Conservation (phyloP, 2,113 vertebrate genomes). For the Anthoscopus minutus region DNA sequence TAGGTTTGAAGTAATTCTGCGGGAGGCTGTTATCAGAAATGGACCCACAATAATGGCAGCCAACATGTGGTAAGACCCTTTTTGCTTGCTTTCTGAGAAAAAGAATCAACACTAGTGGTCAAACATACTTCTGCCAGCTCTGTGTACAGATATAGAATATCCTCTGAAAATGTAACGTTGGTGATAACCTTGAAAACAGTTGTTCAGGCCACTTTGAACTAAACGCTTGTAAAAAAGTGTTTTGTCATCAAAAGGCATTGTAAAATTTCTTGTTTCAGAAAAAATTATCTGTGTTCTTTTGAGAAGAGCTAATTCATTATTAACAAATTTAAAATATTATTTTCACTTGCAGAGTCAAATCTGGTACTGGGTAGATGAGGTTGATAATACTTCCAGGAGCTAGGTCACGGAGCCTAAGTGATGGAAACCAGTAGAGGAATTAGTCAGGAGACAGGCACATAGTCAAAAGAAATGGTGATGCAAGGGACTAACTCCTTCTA, state of each 20-base stretch:
- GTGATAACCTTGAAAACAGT: not conserved
- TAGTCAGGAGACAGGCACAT: not conserved
- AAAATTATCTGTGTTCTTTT: not conserved
- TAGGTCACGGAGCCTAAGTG: too few relatives aligned
- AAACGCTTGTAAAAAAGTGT: not conserved
- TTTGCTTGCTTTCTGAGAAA: not conserved
- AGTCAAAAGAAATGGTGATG: not conserved
- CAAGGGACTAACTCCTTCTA: not conserved
- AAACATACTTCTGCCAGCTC: not conserved
- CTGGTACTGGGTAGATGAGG: not conserved
- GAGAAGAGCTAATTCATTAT: not conserved
- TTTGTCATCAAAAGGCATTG: not conserved
- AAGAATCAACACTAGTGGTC: not conserved
- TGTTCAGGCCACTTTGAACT: not conserved
- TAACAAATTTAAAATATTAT: not conserved
- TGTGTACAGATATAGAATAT: not conserved
- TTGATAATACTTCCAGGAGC: not conserved
- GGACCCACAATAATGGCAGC: not conserved
- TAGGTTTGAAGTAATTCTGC: not conserved
- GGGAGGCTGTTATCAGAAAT: not conserved
- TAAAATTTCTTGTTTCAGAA: not conserved
- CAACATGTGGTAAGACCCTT: not conserved
- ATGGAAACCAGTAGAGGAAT: not conserved
- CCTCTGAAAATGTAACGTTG: not conserved
- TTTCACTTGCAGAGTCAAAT: not conserved